Evolutionary conservation across 1,140 invertebrate genomes (phyloP).

Genomic region (Cataglyphis hispanica): DNA sequence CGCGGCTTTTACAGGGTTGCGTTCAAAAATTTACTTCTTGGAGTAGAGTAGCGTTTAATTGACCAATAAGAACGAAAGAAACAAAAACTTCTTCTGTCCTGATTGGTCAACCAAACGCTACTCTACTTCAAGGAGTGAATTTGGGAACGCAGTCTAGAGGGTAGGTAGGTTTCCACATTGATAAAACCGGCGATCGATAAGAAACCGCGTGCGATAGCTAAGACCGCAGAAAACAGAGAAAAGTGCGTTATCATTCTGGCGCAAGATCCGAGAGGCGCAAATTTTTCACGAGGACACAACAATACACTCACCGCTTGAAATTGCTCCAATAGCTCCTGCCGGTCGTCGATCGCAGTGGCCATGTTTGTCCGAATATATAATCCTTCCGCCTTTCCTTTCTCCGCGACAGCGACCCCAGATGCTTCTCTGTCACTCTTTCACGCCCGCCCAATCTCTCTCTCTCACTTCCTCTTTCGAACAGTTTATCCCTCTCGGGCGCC

Average conservation of each 20-base stretch:
- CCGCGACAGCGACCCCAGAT: conserved; percentile 17
- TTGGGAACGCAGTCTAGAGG: too few relatives aligned
- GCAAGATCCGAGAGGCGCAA: too few relatives aligned
- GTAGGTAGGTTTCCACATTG: conserved; percentile 67
- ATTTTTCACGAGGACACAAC: background rate
- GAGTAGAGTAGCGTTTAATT: too few relatives aligned
- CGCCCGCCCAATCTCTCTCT: conserved; percentile 49
- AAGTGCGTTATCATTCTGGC: background rate
- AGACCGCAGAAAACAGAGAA: background rate
- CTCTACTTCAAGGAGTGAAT: too few relatives aligned
- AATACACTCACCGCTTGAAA: conserved; percentile 82
- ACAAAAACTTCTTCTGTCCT: too few relatives aligned
- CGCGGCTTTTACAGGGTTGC: background rate
- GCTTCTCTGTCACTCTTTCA: conserved; percentile 59
- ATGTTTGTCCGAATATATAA: conserved; percentile 81
- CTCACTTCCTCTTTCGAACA: background rate
- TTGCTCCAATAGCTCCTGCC: conserved; percentile 84
- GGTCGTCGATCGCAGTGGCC: conserved; percentile 85
- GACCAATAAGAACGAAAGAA: too few relatives aligned
- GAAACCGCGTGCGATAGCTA: conserved; percentile 41
- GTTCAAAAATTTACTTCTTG: too few relatives aligned
- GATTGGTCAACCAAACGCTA: too few relatives aligned
- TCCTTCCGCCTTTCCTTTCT: conserved; percentile 76
- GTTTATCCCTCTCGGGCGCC: conserved; percentile 29
- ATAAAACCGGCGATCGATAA: conserved; percentile 80